Conservation (phyloP, 2,888 invertebrate species). For the Sinodicranocentrus sp. region DNA sequence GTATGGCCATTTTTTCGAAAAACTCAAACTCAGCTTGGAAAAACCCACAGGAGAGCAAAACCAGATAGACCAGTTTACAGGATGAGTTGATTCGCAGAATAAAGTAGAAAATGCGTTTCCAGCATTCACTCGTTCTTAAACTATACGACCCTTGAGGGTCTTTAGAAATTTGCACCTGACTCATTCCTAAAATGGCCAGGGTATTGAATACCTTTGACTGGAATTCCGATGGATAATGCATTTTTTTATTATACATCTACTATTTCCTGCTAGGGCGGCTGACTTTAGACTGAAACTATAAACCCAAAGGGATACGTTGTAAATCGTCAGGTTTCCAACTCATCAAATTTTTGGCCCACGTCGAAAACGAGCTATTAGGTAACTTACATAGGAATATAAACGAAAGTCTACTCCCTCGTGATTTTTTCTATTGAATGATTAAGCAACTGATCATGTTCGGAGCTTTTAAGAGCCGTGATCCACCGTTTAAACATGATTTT, state of each 20-base stretch:
- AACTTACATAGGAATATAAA: neutral
- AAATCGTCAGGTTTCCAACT: neutral
- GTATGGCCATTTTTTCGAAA: slow-evolving; percentile 67
- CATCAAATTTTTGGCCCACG: neutral
- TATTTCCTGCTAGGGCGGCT: too few relatives aligned
- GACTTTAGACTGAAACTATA: neutral
- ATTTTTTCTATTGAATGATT: too few relatives aligned
- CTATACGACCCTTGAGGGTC: slow-evolving; percentile 20
- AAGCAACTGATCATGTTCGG: too few relatives aligned
- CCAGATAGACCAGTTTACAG: slow-evolving; percentile 39
- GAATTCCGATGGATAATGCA: slow-evolving; percentile 36
- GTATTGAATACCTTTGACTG: slow-evolving; percentile 56
- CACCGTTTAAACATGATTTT: too few relatives aligned
- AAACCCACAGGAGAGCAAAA: slow-evolving; percentile 48
- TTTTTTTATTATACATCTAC: neutral
- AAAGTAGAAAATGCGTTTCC: slow-evolving; percentile 33
- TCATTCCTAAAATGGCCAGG: slow-evolving; percentile 37
- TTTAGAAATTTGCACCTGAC: slow-evolving; percentile 34
- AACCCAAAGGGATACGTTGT: neutral
- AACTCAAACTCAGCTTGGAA: slow-evolving; percentile 62
- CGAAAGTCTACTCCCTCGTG: slow-evolving; percentile 43
- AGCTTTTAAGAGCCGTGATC: too few relatives aligned
- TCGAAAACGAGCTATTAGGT: neutral
- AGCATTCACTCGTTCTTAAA: slow-evolving; percentile 16
- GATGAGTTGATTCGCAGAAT: slow-evolving; percentile 48